A percentile compares a stretch with the other conserved stretches of the same genome.
These are phyloP conservation scores for Centrocercus urophasianus DNA, from an alignment of 2,113 vertebrate genomes.

Conservation along the genomic window DNA sequence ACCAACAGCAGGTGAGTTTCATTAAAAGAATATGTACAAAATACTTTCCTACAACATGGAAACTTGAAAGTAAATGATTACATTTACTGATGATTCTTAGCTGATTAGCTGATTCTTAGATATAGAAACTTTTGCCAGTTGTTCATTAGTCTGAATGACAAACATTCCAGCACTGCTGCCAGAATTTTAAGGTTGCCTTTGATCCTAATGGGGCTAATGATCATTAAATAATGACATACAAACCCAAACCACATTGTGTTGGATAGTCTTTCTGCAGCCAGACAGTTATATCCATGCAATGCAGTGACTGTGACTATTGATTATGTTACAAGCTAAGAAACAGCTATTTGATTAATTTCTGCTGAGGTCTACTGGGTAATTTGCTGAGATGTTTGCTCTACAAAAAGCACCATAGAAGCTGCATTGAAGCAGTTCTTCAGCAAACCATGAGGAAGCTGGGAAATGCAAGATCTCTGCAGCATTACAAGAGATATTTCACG, in stretches of 20 bases:
- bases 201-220: not conserved
- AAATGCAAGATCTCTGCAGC: not conserved
- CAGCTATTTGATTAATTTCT: conserved; percentile 57
- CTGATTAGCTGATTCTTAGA: not conserved
- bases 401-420: not conserved
- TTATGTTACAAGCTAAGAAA: conserved; percentile 44
- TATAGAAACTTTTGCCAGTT: conserved; percentile 24
- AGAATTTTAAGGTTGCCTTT: conserved; percentile 28
- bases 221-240: conserved; percentile 38
- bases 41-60: conserved; percentile 50
- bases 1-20: conserved; percentile 47
- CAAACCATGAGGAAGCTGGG: not conserved
- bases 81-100: not conserved
- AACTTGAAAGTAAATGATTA: conserved; percentile 54
- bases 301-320: conserved; percentile 48
- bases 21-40: conserved; percentile 44
- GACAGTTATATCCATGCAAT: not conserved
- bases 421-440: not conserved
- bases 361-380: conserved; percentile 36
- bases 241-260: conserved; percentile 27
- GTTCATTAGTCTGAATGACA: conserved; percentile 1
- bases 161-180: not conserved
- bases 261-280: conserved; percentile 11
- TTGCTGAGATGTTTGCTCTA: conserved; percentile 4
- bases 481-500: not conserved